Conservation (phyloP, 2,113 vertebrate genomes). For the Cyrtonyx montezumae region DNA sequence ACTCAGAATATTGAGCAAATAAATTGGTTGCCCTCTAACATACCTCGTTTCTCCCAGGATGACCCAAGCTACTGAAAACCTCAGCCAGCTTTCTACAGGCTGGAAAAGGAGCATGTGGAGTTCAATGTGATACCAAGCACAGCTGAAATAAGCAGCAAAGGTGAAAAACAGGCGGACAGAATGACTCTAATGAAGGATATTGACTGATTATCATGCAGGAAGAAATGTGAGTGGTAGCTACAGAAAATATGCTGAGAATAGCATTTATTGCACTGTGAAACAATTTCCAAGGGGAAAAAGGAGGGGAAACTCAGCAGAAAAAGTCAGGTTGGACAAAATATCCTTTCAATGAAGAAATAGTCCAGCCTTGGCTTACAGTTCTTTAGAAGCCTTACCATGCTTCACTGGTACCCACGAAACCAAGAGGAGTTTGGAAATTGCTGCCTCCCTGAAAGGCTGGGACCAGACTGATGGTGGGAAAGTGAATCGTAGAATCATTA, state of each 20-base stretch:
- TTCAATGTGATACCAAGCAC: not conserved
- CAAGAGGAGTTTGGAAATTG: not conserved
- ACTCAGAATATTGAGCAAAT: constrained; percentile 60
- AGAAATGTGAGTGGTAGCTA: not conserved
- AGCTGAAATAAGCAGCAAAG: not conserved
- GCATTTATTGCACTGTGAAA: not conserved
- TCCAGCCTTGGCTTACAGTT: not conserved
- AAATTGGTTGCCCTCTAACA: constrained; percentile 59
- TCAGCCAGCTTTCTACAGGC: constrained; percentile 36
- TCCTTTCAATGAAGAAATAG: not conserved
- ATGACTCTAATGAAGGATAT: not conserved
- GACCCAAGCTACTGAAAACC: constrained; percentile 22
- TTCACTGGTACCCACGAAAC: not conserved
- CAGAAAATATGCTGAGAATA: not conserved
- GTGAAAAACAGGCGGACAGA: not conserved
- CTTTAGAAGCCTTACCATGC: not conserved
- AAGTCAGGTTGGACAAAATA: not conserved
- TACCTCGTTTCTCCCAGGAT: constrained; percentile 1
- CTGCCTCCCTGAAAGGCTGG: not conserved
- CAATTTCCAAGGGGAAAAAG: not conserved
- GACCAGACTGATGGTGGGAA: accelerated
- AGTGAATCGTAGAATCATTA: not conserved
- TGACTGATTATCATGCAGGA: not conserved
- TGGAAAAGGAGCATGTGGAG: not conserved
- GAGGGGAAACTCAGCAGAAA: not conserved